Base-by-base conservation (phyloP, 2,888 invertebrate species). In the Chrysolina oricalcia region DNA sequence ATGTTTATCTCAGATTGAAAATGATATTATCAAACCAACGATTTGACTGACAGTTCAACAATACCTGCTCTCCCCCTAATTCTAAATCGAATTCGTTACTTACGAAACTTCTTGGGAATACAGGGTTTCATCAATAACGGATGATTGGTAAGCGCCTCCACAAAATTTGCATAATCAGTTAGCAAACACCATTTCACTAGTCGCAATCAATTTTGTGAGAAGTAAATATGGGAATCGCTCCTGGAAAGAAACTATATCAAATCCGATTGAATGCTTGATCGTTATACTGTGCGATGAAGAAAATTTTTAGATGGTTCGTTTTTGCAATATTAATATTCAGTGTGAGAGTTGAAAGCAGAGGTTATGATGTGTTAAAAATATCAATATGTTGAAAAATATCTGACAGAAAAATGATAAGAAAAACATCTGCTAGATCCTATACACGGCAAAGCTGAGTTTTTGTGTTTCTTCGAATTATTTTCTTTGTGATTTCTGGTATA, bases 121-220 rank as follows among this genome's bases (percentile, higher is more conserved):
- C 27, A 35, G n/a, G 9, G 23, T 59, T 27, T 59, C n/a, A 27
- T 59, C 59, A 59, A 59, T 59, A 27, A 59, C 59, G 35, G 23
- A 27, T 35, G 59, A 59, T 59, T 59, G 59, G 23, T 13, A 11
- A n/a, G 27, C 59, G 59, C 2, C n/a, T 17, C 59, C n/a, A 17
- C 59, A 35, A 35, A 59, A 23, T 59, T 59, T 35, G 59, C 59
- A 59, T 53, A 21, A 0, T 53, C 21, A 21, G 53, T 53, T 21
- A 21, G 53, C 53, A 21, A 21, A 23, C 21, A 53, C 9, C 53
- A 10, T 53, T 21, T 43, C 9, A 27, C n/a, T 15, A 53, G 11
- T 53, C 13, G 21, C 21, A 53, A 53, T 53, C 53, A 53, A 53
- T 53, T 53, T 53, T 11, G 53, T 53, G 11, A 19, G 10, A 17